phyloP scores from a whole-genome alignment of 2,113 vertebrate genomes.

The Saguinus midas region DNA sequence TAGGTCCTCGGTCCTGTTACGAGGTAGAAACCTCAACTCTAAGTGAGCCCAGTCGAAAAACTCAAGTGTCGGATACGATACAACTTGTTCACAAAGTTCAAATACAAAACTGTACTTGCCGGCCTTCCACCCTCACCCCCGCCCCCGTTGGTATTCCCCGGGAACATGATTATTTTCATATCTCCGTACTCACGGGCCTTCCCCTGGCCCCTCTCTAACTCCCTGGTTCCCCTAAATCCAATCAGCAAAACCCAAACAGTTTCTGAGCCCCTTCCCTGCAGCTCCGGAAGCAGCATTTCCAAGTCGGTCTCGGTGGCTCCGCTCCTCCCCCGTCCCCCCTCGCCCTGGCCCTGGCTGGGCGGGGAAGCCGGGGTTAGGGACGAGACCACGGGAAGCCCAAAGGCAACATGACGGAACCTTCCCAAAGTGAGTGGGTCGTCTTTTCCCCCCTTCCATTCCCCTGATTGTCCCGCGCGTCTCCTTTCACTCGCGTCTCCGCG shows the following conservation, averaged over 20 bases:
- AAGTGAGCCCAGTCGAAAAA: neutral
- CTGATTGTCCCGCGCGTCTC: neutral
- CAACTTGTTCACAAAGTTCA: conserved; percentile 57
- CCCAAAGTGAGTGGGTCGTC: conserved; percentile 51
- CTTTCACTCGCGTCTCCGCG: neutral
- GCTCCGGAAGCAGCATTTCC: conserved; percentile 65
- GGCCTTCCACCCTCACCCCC: neutral
- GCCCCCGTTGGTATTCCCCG: neutral
- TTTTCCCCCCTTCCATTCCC: neutral
- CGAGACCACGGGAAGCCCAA: neutral
- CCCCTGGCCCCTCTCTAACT: neutral
- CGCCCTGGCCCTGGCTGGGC: conserved; percentile 44
- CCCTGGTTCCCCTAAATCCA: neutral
- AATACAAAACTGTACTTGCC: neutral
- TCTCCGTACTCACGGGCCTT: neutral
- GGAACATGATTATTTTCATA: neutral
- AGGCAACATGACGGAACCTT: conserved; percentile 18
- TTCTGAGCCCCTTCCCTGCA: conserved; percentile 27
- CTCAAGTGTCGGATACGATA: neutral
- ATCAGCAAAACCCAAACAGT: conserved; percentile 15
- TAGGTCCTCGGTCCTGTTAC: neutral
- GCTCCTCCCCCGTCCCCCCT: conserved; percentile 56
- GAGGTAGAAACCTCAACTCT: neutral
- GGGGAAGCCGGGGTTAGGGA: conserved; percentile 51
- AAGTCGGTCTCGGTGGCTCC: neutral